Conservation (phyloP, 2,888 invertebrate genomes). For the Apodemia zela region DNA sequence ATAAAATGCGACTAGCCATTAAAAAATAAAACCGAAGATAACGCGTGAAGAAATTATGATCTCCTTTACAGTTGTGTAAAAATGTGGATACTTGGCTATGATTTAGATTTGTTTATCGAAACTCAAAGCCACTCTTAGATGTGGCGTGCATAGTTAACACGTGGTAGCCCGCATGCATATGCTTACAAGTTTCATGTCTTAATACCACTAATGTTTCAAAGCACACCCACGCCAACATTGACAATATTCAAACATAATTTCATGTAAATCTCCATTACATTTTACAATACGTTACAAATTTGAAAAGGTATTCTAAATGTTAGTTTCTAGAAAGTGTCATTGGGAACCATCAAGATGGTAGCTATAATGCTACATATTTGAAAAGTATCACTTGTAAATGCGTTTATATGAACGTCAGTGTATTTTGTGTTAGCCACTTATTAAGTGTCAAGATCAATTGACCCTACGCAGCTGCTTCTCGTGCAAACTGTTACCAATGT, state of each 20-base stretch:
- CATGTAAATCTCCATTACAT: slow-evolving; percentile 3
- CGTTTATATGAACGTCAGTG: slow-evolving; percentile 29
- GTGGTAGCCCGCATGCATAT: slow-evolving; percentile 73
- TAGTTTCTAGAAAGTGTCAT: slow-evolving; percentile 40
- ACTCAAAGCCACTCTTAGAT: neutral
- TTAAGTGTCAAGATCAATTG: slow-evolving; percentile 70
- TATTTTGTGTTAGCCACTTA: slow-evolving; percentile 50
- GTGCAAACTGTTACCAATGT: slow-evolving; percentile 53
- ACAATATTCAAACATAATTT: slow-evolving; percentile 18
- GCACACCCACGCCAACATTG: slow-evolving; percentile 26
- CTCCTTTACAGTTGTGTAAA: too few relatives aligned
- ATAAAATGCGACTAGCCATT: too few relatives aligned
- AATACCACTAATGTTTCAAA: slow-evolving; percentile 41
- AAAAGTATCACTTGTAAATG: slow-evolving; percentile 34
- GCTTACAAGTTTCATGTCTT: slow-evolving; percentile 38
- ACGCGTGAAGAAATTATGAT: too few relatives aligned
- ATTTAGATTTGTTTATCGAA: neutral
- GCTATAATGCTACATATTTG: slow-evolving; percentile 39
- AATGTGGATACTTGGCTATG: too few relatives aligned
- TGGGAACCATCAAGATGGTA: slow-evolving; percentile 42
- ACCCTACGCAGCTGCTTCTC: slow-evolving; percentile 66
- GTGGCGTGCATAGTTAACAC: slow-evolving; percentile 42
- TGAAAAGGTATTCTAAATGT: slow-evolving; percentile 40
- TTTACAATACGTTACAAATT: slow-evolving; percentile 26
- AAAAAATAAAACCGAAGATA: too few relatives aligned